phyloP scores from a whole-genome alignment of 2,888 invertebrate species.

The Camptogramma bilineatum region DNA sequence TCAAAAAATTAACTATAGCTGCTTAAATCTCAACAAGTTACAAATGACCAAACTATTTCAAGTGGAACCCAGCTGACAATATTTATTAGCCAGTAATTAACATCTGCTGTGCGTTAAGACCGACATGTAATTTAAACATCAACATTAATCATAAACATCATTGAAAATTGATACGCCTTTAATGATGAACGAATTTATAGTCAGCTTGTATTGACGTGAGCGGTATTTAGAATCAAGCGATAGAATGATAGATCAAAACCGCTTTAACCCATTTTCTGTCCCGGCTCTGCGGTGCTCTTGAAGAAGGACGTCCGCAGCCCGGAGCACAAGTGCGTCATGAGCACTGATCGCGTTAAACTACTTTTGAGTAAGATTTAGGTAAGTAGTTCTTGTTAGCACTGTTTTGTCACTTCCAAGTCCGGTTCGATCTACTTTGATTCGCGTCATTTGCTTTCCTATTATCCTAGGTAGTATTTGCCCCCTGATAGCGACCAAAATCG shows the following conservation, averaged over 20 bases:
- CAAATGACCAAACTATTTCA: conserved; percentile 8
- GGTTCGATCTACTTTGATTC: conserved; percentile 37
- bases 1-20: neutral
- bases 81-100: conserved; percentile 31
- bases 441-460: conserved; percentile 25
- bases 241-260: conserved; percentile 25
- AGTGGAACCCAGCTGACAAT: conserved; percentile 11
- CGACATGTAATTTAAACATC: conserved; percentile 37
- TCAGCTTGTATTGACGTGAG: conserved; percentile 49
- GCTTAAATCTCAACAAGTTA: conserved; percentile 1
- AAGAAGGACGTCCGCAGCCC: too few species aligned
- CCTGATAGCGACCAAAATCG: too few species aligned
- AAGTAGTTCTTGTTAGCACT: conserved; percentile 31
- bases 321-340: too few species aligned
- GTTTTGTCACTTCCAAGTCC: conserved; percentile 45
- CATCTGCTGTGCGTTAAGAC: conserved; percentile 23
- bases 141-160: conserved; percentile 45
- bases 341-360: too few species aligned
- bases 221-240: conserved; percentile 35
- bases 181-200: conserved; percentile 56
- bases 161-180: conserved; percentile 52
- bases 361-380: conserved; percentile 35
- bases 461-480: conserved; percentile 17
- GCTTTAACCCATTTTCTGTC: too few species aligned
- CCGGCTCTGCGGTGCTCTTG: too few species aligned